These are phyloP conservation scores for Monodelphis domestica DNA, from an alignment of 2,797 vertebrate genomes.

Conservation along the genomic window DNA sequence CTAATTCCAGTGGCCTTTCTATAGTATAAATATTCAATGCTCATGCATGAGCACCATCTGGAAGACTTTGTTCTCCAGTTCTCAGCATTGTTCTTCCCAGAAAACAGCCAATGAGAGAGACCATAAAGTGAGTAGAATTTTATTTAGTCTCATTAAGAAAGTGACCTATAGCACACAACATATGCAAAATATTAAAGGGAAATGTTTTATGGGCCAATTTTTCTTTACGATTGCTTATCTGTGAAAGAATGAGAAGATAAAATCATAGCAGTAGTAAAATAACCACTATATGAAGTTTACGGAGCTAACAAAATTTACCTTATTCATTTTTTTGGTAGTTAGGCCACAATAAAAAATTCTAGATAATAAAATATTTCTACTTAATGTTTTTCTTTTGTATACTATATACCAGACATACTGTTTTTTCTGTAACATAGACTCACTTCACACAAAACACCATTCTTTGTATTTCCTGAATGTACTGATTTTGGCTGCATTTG, in stretches of 20 bases:
- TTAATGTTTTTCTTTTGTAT: not conserved
- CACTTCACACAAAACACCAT: not conserved
- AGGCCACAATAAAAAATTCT: slow-evolving; percentile 52
- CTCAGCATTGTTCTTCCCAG: slow-evolving; percentile 71
- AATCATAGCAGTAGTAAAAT: slow-evolving; percentile 59
- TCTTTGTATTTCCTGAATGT: not conserved
- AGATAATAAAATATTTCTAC: slow-evolving; percentile 4
- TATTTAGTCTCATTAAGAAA: slow-evolving; percentile 68
- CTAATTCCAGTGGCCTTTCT: slow-evolving; percentile 73
- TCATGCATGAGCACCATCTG: slow-evolving; percentile 79
- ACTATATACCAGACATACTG: not conserved
- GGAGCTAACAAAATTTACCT: slow-evolving; percentile 49
- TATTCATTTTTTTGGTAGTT: slow-evolving; percentile 33
- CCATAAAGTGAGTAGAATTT: slow-evolving; percentile 76
- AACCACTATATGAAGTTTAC: not conserved
- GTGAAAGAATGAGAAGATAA: slow-evolving; percentile 76
- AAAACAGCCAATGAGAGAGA: slow-evolving; percentile 77
- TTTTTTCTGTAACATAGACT: not conserved
- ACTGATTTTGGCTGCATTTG: not conserved
- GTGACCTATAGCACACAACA: slow-evolving; percentile 64
- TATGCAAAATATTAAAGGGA: slow-evolving; percentile 73
- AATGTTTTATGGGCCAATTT: slow-evolving; percentile 74
- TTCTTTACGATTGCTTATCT: slow-evolving; percentile 80
- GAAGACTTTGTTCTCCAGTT: slow-evolving; percentile 72
- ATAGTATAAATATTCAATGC: slow-evolving; percentile 81